phyloP scores from a whole-genome alignment of 2,888 invertebrate genomes.

The Napeogenes inachia region DNA sequence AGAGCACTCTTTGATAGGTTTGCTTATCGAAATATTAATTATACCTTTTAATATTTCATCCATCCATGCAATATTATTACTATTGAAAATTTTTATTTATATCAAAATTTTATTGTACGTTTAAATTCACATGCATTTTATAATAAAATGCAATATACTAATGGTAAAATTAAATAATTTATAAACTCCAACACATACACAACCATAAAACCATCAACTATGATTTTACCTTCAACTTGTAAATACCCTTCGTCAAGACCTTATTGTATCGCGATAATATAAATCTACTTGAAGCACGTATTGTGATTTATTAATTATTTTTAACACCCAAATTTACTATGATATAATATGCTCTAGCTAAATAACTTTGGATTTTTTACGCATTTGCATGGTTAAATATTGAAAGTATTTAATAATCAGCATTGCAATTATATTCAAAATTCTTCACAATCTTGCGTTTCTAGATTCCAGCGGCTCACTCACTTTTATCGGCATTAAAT shows the following conservation, averaged over 20 bases:
- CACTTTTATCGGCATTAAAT: too few relatives aligned
- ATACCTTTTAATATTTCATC: neutral
- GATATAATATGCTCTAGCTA: too few relatives aligned
- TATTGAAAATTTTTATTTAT: neutral
- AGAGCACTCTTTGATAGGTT: conserved; percentile 4
- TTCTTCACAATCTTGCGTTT: too few relatives aligned
- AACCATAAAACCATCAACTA: neutral
- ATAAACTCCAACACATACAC: too few relatives aligned
- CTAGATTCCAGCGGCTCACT: too few relatives aligned
- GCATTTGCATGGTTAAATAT: too few relatives aligned
- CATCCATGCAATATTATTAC: neutral
- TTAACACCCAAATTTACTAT: neutral
- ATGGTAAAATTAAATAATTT: too few relatives aligned
- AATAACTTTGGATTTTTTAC: too few relatives aligned
- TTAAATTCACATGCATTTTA: too few relatives aligned
- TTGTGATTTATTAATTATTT: neutral
- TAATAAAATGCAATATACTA: too few relatives aligned
- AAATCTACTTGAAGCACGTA: neutral
- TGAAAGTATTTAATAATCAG: too few relatives aligned
- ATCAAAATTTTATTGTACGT: neutral
- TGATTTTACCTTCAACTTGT: neutral
- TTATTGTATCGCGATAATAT: neutral
- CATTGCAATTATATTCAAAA: too few relatives aligned
- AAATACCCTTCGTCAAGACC: neutral
- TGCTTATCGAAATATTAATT: conserved; percentile 2